These are phyloP conservation scores for Reticulitermes speratus DNA, from an alignment of 1,140 invertebrate species.

Conservation along the genomic window DNA sequence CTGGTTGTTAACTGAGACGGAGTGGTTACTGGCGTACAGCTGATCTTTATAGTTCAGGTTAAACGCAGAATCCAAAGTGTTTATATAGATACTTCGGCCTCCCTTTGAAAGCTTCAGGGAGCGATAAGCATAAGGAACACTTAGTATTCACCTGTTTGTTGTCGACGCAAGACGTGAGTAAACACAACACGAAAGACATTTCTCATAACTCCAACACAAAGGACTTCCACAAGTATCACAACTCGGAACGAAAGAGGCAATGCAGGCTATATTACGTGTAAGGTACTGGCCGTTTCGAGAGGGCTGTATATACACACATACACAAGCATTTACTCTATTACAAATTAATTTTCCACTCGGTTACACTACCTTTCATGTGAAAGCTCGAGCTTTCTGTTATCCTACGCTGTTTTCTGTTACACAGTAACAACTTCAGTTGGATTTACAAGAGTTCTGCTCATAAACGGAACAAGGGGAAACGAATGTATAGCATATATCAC, in stretches of 20 bases:
- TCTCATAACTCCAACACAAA: neutral
- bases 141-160: neutral
- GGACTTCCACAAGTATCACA: neutral
- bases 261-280: neutral
- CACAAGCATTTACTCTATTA: slow-evolving; percentile 18
- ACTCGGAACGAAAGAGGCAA: neutral
- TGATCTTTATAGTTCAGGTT: no score
- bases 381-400: neutral
- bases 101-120: no score
- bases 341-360: slow-evolving; percentile 14
- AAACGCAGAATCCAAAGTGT: no score
- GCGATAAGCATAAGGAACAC: no score
- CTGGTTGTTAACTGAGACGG: no score
- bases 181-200: neutral
- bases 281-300: neutral
- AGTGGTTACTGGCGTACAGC: no score
- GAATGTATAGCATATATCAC: no score
- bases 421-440: neutral
- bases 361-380: neutral
- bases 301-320: neutral
- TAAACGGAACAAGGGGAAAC: neutral
- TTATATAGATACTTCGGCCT: no score
- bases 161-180: neutral
- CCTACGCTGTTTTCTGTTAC: neutral
- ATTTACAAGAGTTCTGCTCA: slow-evolving; percentile 1